Conservation (phyloP, 2,888 invertebrate species). For the Noctua pronuba region DNA sequence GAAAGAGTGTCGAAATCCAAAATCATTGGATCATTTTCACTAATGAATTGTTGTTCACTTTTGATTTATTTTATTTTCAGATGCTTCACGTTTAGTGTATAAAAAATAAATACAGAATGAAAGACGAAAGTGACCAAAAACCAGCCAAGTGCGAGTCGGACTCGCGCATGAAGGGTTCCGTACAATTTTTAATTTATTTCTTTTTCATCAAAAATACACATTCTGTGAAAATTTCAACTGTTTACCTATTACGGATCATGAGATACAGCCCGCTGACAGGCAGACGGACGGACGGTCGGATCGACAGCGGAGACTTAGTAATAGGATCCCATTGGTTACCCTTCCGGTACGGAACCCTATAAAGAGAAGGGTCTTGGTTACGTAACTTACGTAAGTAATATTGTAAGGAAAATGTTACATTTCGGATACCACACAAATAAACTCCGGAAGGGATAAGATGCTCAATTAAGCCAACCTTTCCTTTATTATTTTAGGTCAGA, state of each 20-base stretch:
- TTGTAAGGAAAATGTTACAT: neutral
- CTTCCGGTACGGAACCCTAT: too few relatives aligned
- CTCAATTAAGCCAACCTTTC: slow-evolving; percentile 9
- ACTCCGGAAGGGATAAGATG: slow-evolving; percentile 9
- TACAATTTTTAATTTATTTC: too few relatives aligned
- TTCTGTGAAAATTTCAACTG: too few relatives aligned
- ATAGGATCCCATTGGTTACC: too few relatives aligned
- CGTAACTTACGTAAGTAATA: neutral
- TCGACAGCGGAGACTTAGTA: too few relatives aligned
- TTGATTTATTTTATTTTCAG: neutral
- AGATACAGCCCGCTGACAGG: too few relatives aligned
- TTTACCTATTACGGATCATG: too few relatives aligned
- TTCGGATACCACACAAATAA: neutral
- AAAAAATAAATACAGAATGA: neutral
- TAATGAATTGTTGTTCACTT: neutral
- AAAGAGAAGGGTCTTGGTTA: neutral
- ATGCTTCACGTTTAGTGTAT: neutral
- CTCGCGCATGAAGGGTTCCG: too few relatives aligned
- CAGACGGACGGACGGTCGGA: too few relatives aligned
- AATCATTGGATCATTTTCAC: neutral
- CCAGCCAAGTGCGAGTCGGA: too few relatives aligned
- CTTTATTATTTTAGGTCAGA: slow-evolving; percentile 20
- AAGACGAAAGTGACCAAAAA: neutral
- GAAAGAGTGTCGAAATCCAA: neutral
- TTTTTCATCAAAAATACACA: too few relatives aligned